Evolutionary conservation across 2,888 invertebrate species (phyloP).

Genomic region (Archaeoteleia sp.): DNA sequence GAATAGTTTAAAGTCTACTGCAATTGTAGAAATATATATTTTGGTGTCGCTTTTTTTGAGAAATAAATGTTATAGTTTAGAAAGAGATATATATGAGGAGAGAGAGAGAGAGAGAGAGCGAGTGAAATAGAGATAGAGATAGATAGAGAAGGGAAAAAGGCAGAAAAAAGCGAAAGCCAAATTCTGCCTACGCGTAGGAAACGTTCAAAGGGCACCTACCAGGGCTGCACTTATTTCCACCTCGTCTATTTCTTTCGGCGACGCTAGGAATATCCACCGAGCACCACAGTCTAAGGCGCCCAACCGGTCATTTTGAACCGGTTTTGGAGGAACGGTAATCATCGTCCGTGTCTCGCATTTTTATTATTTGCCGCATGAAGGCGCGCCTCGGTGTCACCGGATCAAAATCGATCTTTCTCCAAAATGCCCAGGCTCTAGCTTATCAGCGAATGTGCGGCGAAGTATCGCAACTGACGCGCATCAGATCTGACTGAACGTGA

Average conservation of each 20-base stretch:
- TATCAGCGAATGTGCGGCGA: neutral
- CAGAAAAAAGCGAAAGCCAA: slow-evolving; percentile 16
- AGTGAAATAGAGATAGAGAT: neutral
- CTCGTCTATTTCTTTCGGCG: slow-evolving; percentile 43
- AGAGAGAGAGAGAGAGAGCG: neutral
- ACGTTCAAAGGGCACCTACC: slow-evolving; percentile 22
- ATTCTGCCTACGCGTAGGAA: slow-evolving; percentile 39
- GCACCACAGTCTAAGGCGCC: slow-evolving; percentile 53
- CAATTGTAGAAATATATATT: neutral
- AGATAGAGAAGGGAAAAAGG: neutral
- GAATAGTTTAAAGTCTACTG: no score
- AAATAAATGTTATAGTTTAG: neutral
- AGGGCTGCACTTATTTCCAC: slow-evolving; percentile 46
- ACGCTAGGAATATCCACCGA: slow-evolving; percentile 53
- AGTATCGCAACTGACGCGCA: neutral
- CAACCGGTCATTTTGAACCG: slow-evolving; percentile 29
- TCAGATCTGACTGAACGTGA: no score
- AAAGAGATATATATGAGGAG: neutral
- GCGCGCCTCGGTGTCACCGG: neutral
- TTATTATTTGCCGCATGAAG: neutral
- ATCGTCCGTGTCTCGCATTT: neutral
- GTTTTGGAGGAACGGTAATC: slow-evolving; percentile 42
- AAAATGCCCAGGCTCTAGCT: slow-evolving; percentile 8
- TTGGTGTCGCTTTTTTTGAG: neutral
- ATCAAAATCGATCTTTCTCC: neutral